phyloP scores from a whole-genome alignment of 2,797 vertebrate genomes.

The Margarornis squamiger region DNA sequence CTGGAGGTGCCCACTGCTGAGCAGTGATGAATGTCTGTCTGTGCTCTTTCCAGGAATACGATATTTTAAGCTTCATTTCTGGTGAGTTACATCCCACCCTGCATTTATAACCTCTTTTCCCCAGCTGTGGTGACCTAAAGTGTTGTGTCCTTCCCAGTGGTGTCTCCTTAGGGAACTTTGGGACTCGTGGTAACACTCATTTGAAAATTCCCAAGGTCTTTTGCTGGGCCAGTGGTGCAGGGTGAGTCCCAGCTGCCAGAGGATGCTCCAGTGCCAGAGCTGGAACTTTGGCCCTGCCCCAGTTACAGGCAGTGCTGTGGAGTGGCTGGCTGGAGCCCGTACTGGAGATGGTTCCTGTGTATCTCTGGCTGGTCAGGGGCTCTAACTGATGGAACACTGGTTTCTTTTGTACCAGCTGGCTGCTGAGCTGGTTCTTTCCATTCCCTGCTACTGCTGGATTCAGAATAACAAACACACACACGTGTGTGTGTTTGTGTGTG shows the following conservation, averaged over 20 bases:
- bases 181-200: rapidly evolving
- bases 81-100: neutral
- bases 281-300: rapidly evolving
- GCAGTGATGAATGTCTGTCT: rapidly evolving
- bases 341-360: neutral
- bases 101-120: neutral
- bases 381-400: neutral
- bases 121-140: neutral
- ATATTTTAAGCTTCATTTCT: neutral
- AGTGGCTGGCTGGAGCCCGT: neutral
- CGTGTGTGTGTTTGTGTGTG: neutral
- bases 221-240: neutral
- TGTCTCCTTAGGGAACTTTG: neutral
- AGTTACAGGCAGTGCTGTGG: neutral
- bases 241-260: neutral
- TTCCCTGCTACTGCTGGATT: neutral
- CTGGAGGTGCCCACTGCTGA: neutral
- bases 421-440: neutral
- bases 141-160: rapidly evolving
- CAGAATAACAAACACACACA: neutral
- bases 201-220: neutral
- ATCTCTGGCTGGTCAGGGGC: neutral
- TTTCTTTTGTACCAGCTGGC: neutral
- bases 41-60: neutral
- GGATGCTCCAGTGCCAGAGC: rapidly evolving